Evolutionary conservation across 2,113 vertebrate genomes (phyloP), one percentile per base, ranked within the genome.

Genomic region (Calyptommatus sinebrachiatus): DNA sequence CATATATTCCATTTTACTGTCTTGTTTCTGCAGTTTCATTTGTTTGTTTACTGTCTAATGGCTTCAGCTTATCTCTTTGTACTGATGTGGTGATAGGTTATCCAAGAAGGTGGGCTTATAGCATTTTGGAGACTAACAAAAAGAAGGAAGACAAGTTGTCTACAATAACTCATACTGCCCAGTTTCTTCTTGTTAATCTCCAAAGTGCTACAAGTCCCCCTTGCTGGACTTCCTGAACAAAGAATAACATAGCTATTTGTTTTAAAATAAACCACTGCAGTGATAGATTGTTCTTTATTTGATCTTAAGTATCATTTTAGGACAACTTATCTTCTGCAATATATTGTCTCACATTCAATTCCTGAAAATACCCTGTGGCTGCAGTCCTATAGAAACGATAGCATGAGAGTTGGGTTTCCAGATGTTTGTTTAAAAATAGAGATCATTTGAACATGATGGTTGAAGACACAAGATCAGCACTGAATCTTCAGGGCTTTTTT

Each of bases 41-140:
- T 83, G 8, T 2, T 69, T 76, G 73, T 60, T 82, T 73, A 71
- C 48, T 68, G 1, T 28, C 72, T 76, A 75, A 53, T 70, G 21
- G 24, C 31, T 73, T 71, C 26, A 61, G 4, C 16, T 78, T 28
- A 81, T 79, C 57, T 79, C 75, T 73, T 46, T 70, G 24, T 26
- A 79, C 16, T 80, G 29, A 79, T 14, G 21, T 6, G 45, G 62
- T 73, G 14, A 50, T 9, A 76, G 1, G 73, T 68, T 73, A 0
- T 78, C 76, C 66, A 41, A 41, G 5, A 41, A 41, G 35, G 35
- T 41, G 35, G 35, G 5, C 35, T 41, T 41, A 41, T 41, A 41
- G 35, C 35, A 41, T 41, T 41, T 41, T 41, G 35, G 35, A 41
- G 35, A n/a, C n/a, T n/a, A n/a, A n/a, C n/a, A n/a, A n/a, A n/a